These are phyloP conservation scores for Brachirus orientalis DNA, from an alignment of 2,113 vertebrate species.

Conservation along the genomic window DNA sequence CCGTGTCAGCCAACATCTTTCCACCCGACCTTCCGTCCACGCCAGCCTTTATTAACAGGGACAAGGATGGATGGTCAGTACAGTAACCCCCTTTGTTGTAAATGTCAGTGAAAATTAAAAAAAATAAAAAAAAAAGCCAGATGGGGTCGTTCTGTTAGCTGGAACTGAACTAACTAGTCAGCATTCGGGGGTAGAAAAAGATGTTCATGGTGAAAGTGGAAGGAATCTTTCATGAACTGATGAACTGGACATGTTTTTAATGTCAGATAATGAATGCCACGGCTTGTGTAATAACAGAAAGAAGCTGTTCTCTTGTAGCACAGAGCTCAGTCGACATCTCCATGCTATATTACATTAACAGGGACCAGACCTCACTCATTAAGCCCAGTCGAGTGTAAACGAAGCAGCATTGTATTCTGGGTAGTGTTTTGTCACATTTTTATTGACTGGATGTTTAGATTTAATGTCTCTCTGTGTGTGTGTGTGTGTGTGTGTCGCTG, in stretches of 20 bases:
- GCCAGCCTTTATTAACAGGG: neutral
- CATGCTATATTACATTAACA: conserved; percentile 2
- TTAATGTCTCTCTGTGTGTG: neutral
- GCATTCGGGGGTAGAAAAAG: neutral
- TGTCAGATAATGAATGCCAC: conserved; percentile 23
- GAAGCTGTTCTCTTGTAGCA: neutral
- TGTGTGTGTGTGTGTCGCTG: neutral
- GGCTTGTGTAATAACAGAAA: conserved; percentile 2
- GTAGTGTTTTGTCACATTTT: neutral
- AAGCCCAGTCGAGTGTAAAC: neutral
- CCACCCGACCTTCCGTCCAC: neutral
- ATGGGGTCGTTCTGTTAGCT: neutral
- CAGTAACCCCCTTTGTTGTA: neutral
- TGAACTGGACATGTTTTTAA: neutral
- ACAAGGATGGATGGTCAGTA: neutral
- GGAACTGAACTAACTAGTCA: too few relatives aligned
- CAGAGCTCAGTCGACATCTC: neutral
- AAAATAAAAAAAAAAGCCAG: neutral
- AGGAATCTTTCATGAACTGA: conserved; percentile 6
- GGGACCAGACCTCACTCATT: conserved; percentile 1
- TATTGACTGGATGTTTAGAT: conserved; percentile 18
- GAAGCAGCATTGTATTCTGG: neutral
- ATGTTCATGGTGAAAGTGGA: conserved; percentile 11
- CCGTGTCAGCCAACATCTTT: conserved; percentile 1
- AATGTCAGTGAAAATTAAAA: neutral